These are phyloP conservation scores for Halocynthia roretzi DNA, from an alignment of 23 tunicate genomes.

Conservation along the genomic window DNA sequence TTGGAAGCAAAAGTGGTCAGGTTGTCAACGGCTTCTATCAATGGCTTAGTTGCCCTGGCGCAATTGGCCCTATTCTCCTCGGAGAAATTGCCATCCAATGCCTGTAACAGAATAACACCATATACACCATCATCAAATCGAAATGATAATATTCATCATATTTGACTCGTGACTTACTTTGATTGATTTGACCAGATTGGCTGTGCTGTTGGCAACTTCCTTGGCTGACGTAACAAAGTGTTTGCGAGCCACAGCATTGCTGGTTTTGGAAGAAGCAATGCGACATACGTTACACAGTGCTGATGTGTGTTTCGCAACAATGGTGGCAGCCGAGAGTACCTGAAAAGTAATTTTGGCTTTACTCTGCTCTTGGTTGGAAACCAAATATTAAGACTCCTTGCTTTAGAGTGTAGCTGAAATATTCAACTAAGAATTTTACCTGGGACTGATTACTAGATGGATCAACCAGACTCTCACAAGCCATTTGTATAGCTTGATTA, in stretches of 20 bases:
- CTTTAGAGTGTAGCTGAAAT: neutral
- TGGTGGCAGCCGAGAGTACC: constrained; percentile 93
- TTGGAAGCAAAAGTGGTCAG: constrained; percentile 81
- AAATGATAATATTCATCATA: too few species aligned
- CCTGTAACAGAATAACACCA: constrained; percentile 22
- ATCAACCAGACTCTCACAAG: constrained; percentile 87
- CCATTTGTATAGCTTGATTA: constrained; percentile 93
- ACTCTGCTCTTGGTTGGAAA: neutral
- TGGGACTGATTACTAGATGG: constrained; percentile 91
- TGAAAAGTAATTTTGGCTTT: constrained; percentile 9
- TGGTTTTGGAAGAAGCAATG: constrained; percentile 86
- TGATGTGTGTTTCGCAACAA: constrained; percentile 94
- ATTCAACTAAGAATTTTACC: constrained; percentile 13
- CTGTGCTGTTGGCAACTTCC: constrained; percentile 92
- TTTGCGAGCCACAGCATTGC: constrained; percentile 78
- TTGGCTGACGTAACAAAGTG: constrained; percentile 92
- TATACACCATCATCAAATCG: too few species aligned
- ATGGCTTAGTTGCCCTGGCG: constrained; percentile 59
- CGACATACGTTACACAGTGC: constrained; percentile 88
- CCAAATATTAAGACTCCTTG: neutral
- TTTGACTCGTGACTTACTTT: constrained; percentile 29
- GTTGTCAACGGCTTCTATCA: constrained; percentile 74
- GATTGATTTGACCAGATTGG: constrained; percentile 64
- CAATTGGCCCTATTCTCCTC: constrained; percentile 54
- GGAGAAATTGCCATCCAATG: constrained; percentile 71